Evolutionary conservation across 2,113 vertebrate genomes (phyloP), one percentile per base, ranked within the genome.

Genomic region (Papio anubis): DNA sequence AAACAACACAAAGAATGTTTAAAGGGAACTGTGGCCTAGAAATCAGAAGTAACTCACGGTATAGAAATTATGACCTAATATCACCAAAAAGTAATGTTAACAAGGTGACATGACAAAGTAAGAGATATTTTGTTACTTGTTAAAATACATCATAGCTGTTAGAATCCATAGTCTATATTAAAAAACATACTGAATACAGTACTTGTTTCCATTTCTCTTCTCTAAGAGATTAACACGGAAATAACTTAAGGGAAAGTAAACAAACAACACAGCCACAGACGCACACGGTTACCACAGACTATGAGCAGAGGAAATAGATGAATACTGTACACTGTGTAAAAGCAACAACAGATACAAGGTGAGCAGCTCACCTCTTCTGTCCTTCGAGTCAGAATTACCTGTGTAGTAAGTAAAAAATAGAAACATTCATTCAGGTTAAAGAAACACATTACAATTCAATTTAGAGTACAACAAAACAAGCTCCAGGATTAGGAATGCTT

Each of bases 351-450:
- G 59, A 96, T 43, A 93, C 45, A 97, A 97, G 88, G 94, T 96
- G 97, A 96, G 79, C 59, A 95, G 98, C 99, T 99, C 98, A 99
- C 98, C 98, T 98, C 98, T 98, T 96, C 94, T 95, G 84, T 97
- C 97, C 96, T 97, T 96, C 3, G 96, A 96, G 97, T 99, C 98
- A 97, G 98, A 97, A 97, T 98, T 98, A 98, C 97, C 99, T 99
- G 98, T 94, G 96, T 90, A 94, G 89, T 94, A 96, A 97, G 98
- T 96, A 97, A 97, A 98, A 98, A 98, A 98, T 21, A 97, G 96
- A 98, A 81, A 97, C 35, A 96, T 89, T 97, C 91, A 98, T 83
- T 98, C 83, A 97, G 92, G 91, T 96, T 97, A 97, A 97, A 95
- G 73, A 81, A 94, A 87, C 96, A 57, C 57, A 94, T 91, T 97